Percentiles rank a stretch among this genome's conserved stretches.
Conservation (phyloP, 2,888 invertebrate genomes). For the Tachystola acroxantha region DNA sequence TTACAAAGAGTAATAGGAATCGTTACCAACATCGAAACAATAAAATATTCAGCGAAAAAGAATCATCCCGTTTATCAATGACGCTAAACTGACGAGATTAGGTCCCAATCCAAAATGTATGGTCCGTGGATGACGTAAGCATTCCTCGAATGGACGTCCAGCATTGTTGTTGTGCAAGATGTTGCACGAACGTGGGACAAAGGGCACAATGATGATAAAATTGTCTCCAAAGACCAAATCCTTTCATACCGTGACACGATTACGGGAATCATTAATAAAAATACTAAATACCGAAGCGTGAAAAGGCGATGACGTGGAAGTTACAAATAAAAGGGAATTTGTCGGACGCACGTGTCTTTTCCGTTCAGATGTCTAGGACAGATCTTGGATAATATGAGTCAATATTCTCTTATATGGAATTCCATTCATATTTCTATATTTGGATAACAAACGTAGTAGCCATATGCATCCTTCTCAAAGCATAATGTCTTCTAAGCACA, state of each 20-base stretch:
- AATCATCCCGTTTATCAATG: constrained; percentile 46
- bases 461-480: no score
- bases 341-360: constrained; percentile 40
- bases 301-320: constrained; percentile 41
- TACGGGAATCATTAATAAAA: constrained; percentile 63
- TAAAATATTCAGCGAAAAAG: constrained; percentile 12
- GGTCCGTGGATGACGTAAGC: constrained; percentile 60
- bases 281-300: constrained; percentile 54
- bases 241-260: constrained; percentile 48
- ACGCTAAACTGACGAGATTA: constrained; percentile 49
- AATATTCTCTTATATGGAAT: background rate
- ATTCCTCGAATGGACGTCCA: constrained; percentile 36
- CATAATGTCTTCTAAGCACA: no score
- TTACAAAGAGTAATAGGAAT: no score
- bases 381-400: background rate
- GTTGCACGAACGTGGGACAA: constrained; percentile 56
- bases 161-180: constrained; percentile 67
- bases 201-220: constrained; percentile 61
- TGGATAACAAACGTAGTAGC: no score
- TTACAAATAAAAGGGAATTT: constrained; percentile 40
- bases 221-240: constrained; percentile 55
- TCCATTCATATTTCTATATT: no score
- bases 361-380: constrained; percentile 11
- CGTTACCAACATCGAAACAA: no score
- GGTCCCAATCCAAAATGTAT: constrained; percentile 59